Percentiles rank a stretch among this genome's conserved stretches.
phyloP scores from a whole-genome alignment of 2,797 vertebrate genomes.

The Tadarida brasiliensis region DNA sequence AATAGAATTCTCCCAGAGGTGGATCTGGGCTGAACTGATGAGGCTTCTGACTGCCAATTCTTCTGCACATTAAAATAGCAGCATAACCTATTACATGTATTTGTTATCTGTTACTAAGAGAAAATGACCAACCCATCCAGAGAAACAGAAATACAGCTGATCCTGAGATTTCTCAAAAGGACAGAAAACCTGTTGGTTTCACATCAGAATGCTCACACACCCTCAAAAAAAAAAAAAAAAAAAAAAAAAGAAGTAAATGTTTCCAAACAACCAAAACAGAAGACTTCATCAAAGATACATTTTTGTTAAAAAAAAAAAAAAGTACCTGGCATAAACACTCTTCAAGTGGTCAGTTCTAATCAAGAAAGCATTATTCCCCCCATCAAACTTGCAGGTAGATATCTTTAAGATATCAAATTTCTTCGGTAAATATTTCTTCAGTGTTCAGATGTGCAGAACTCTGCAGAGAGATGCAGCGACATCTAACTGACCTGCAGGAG shows the following conservation, averaged over 20 bases:
- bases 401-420: neutral
- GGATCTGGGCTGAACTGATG: slow-evolving; percentile 25
- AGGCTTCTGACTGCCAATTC: slow-evolving; percentile 21
- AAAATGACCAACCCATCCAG: slow-evolving; percentile 57
- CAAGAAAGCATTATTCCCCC: neutral
- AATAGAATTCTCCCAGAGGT: slow-evolving; percentile 68
- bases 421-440: neutral
- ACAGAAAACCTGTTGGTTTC: slow-evolving; percentile 52
- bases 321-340: neutral
- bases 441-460: neutral
- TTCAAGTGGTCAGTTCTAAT: neutral
- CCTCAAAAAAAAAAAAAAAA: neutral
- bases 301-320: neutral
- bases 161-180: slow-evolving; percentile 25
- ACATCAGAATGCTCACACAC: neutral
- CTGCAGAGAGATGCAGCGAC: neutral
- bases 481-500: neutral
- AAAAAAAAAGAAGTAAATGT: neutral
- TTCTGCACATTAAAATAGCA: slow-evolving; percentile 60
- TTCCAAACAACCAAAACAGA: slow-evolving; percentile 44
- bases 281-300: neutral
- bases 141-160: slow-evolving; percentile 21
- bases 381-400: neutral
- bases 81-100: slow-evolving; percentile 45
- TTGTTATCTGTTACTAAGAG: slow-evolving; percentile 64